Base-by-base conservation (phyloP, 2,888 invertebrate species). In the Leptinotarsa haldemani region DNA sequence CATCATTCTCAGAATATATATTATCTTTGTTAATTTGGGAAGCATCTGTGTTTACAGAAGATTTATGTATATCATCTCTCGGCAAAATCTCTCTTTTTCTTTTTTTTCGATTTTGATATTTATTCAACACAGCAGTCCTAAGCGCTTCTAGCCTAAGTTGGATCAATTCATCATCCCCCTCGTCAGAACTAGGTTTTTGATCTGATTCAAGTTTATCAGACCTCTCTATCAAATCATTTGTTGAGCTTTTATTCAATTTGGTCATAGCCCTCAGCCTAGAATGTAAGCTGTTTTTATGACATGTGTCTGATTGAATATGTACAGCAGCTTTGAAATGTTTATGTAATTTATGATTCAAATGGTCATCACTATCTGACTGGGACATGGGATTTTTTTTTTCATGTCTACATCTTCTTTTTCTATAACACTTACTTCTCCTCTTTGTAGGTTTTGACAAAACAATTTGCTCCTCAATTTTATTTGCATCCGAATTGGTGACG, bases 41-140 rank as follows among this genome's bases (percentile, higher is more conserved):
- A 61, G 67, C 71, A 20, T 77, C 69, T n/a, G 76, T 63, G 61
- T 74, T 74, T 13, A 70, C 56, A 9, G 65, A 52, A 56, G 25
- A 68, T 63, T 77, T 71, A 22, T 70, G n/a, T 30, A 61, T 7
- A 15, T 68, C 71, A 56, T 75, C 66, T 58, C 75, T 73, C 22
- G 15, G 16, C 20, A 72, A 48, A n/a, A 69, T 65, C 20, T 77
- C 72, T 47, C 77, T 75, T 82, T 84, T 86, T 65, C 83, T 79
- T 74, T 84, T 85, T 85, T 90, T 90, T 83, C 90, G 88, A 83
- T 91, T 90, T 78, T 90, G 89, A 73, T 90, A 91, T 85, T 92
- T 93, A 80, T 92, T 93, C 58, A 92, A 81, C 61, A 93, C 87
- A 7, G 93, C 91, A n/a, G 93, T 93, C 80, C 90, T 91, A n/a